A percentile compares a stretch with the other conserved stretches of the same genome.
Conservation (phyloP, 2,888 invertebrate species). For the Seira musarum region DNA sequence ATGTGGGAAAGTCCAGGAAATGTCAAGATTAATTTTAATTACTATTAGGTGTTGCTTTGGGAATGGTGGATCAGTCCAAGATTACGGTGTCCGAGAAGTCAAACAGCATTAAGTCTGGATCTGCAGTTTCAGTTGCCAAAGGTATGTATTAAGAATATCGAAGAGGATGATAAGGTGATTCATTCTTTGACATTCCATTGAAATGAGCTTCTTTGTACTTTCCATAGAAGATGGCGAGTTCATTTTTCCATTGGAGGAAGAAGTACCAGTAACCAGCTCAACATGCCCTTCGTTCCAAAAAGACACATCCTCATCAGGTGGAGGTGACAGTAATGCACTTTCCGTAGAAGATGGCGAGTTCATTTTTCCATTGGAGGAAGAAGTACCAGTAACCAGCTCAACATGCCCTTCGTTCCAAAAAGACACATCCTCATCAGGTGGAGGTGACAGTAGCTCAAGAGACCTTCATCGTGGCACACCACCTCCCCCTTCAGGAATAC, state of each 20-base stretch:
- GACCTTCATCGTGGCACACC: conserved; percentile 40
- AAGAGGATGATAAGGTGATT: no score
- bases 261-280: conserved; percentile 7
- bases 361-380: conserved; percentile 42
- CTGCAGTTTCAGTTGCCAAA: conserved; percentile 43
- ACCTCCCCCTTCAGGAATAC: conserved; percentile 43
- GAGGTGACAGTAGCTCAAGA: conserved; percentile 7
- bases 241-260: conserved; percentile 49
- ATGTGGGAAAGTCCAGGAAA: background rate
- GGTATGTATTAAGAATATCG: no score
- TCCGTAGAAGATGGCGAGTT: background rate
- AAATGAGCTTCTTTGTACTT: background rate
- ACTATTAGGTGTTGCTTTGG: conserved; percentile 57
- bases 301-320: background rate
- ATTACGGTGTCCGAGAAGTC: conserved; percentile 35
- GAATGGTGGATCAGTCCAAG: conserved; percentile 56
- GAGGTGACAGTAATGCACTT: background rate
- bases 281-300: background rate
- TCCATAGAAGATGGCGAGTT: conserved; percentile 39
- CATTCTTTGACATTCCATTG: background rate
- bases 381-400: conserved; percentile 7
- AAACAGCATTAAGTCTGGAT: conserved; percentile 24
- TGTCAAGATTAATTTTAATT: no score
- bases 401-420: background rate
- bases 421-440: background rate